Evolutionary conservation across 2,113 vertebrate species (phyloP).

Genomic region (Cyanistes caeruleus): DNA sequence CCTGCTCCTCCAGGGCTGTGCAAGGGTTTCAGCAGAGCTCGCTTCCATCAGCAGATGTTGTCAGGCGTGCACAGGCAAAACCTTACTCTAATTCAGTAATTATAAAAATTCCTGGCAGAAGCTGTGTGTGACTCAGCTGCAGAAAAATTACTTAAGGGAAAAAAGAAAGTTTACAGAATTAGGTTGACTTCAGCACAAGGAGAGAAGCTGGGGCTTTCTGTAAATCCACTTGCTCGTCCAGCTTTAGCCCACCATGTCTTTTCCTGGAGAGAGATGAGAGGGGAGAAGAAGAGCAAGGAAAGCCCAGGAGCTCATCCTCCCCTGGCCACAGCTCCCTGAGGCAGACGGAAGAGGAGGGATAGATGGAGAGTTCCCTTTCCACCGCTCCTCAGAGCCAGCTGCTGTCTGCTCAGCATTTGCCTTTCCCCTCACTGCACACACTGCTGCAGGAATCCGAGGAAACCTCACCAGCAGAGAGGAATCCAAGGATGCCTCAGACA

Average conservation of each 20-base stretch:
- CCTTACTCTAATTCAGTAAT: conserved; percentile 73
- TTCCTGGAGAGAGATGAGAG: neutral
- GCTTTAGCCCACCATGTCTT: neutral
- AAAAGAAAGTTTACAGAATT: conserved; percentile 18
- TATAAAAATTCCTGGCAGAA: conserved; percentile 77
- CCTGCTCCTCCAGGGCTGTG: neutral
- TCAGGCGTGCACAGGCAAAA: conserved; percentile 69
- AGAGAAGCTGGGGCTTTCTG: neutral
- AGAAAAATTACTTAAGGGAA: conserved; percentile 50
- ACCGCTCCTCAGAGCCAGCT: neutral
- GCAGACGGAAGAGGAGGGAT: neutral
- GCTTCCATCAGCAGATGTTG: conserved; percentile 66
- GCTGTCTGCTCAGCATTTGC: neutral
- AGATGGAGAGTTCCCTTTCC: neutral
- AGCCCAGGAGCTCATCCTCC: neutral
- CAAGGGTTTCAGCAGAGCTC: neutral
- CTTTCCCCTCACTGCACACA: neutral
- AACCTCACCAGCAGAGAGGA: neutral
- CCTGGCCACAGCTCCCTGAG: neutral
- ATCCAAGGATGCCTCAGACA: neutral
- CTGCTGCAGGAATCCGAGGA: neutral
- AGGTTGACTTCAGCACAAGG: conserved; percentile 51
- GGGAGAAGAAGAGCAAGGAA: neutral
- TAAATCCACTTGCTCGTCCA: neutral
- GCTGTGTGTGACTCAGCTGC: conserved; percentile 70